Conservation (phyloP, 2,113 vertebrate species). For the Phrynosoma platyrhinos region DNA sequence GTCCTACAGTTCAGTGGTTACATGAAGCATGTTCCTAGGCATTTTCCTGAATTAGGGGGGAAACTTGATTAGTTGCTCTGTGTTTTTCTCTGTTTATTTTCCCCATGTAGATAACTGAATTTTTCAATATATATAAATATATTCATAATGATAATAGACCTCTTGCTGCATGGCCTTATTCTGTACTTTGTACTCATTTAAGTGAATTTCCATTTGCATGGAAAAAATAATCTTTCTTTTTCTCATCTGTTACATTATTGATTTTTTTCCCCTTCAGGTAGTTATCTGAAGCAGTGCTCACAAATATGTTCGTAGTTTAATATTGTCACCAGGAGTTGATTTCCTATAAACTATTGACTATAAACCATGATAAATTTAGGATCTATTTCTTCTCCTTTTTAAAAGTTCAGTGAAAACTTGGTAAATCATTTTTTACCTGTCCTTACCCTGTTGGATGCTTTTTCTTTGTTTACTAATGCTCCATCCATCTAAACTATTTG, state of each 20-base stretch:
- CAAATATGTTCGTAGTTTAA: constrained; percentile 60
- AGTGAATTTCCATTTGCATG: constrained; percentile 66
- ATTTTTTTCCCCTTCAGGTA: constrained; percentile 65
- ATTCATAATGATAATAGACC: constrained; percentile 49
- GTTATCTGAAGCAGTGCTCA: constrained; percentile 59
- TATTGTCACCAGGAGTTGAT: constrained; percentile 57
- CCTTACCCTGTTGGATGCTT: constrained; percentile 26
- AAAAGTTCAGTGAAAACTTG: constrained; percentile 56
- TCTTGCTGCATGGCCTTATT: constrained; percentile 45
- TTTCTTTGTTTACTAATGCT: constrained; percentile 29
- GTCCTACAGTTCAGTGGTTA: neutral
- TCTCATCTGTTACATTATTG: constrained; percentile 66
- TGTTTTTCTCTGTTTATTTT: constrained; percentile 46
- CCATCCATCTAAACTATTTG: constrained; percentile 34
- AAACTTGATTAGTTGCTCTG: neutral
- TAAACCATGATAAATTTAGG: constrained; percentile 56
- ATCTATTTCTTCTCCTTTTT: constrained; percentile 43
- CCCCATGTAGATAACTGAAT: constrained; percentile 31
- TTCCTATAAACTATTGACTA: constrained; percentile 56
- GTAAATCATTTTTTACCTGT: constrained; percentile 22
- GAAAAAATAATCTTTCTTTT: constrained; percentile 60
- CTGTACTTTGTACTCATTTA: constrained; percentile 56
- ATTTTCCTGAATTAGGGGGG: neutral
- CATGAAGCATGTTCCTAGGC: neutral
- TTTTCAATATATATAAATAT: constrained; percentile 62